Percentiles rank a stretch among this genome's conserved stretches.
Evolutionary conservation across 1,140 invertebrate genomes (phyloP).

Genomic region (Lordiphosa clarofinis): DNA sequence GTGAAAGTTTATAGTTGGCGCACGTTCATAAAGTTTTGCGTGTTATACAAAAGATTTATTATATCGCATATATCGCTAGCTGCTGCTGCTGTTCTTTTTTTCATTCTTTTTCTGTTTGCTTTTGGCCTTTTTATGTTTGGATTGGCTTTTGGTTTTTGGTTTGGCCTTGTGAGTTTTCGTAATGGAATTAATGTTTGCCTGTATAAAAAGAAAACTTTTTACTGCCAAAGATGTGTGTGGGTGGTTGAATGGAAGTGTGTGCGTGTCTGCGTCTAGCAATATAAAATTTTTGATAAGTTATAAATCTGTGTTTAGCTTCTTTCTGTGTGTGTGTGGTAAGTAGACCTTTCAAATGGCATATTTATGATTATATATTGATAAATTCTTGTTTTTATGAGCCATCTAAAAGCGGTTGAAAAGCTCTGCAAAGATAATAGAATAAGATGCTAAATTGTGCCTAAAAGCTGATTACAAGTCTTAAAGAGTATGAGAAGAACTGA

Average conservation of each 20-base stretch:
- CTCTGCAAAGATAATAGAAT: neutral
- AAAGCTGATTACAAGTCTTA: constrained; percentile 14
- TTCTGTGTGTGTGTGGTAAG: neutral
- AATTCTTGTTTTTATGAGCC: constrained; percentile 13
- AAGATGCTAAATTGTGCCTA: constrained; percentile 6
- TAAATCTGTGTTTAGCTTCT: constrained; percentile 35
- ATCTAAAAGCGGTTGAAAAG: constrained; percentile 6
- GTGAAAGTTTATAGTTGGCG: constrained; percentile 72
- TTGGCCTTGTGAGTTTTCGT: constrained; percentile 65
- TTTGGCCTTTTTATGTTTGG: constrained; percentile 49
- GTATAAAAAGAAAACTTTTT: constrained; percentile 53
- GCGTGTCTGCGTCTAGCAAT: constrained; percentile 32
- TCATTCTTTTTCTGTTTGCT: constrained; percentile 48
- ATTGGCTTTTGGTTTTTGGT: constrained; percentile 51
- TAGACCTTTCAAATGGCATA: constrained; percentile 12
- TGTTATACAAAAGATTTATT: constrained; percentile 74
- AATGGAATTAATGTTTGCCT: constrained; percentile 63
- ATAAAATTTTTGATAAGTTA: constrained; percentile 52
- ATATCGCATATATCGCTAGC: constrained; percentile 68
- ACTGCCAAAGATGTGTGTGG: constrained; percentile 27
- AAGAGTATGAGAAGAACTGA: neutral
- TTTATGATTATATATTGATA: constrained; percentile 23
- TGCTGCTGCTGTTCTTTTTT: constrained; percentile 47
- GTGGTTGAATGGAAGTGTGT: neutral
- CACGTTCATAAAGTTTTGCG: constrained; percentile 72